Evolutionary conservation across 2,113 vertebrate genomes (phyloP), one percentile per base, ranked within the genome.

Genomic region (Gorsachius goisagi): DNA sequence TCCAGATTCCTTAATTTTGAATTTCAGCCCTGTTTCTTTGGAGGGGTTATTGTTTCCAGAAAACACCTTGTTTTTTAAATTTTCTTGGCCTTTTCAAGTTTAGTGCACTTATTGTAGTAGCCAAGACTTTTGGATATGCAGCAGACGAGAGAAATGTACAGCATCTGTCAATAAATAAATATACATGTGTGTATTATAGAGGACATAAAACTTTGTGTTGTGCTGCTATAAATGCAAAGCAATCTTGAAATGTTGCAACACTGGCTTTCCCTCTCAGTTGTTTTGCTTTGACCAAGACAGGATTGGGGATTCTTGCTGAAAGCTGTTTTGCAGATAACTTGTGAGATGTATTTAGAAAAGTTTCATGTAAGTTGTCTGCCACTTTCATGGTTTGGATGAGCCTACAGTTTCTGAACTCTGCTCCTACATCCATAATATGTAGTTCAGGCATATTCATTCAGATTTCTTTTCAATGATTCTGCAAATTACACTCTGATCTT

Each of bases 61-160:
- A 90, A 91, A 87, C 19, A 92, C 60, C 81, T 90, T 87, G 55
- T 15, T 89, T 90, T 90, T 85, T 39, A 37, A 27, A 28, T 87
- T 90, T 80, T 87, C 85, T 73, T 88, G 37, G 32, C 33, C 6
- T 96, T 78, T 97, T 85, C 55, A 59, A 95, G 44, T 58, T 80
- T 30, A 93, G 44, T 60, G 64, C 47, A 28, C 59, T 41, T 59
- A 44, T 15, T 72, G 17, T 33, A 83, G 68, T 49, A 95, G 75
- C 33, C 39, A 72, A 85, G 45, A 69, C 26, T 94, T 93, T 35
- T 71, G 63, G 71, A 82, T 73, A 18, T 12, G 45, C 30, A 82
- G 50, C 19, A 64, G 47, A 50, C 6, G 7, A 44, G 33, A 82
- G 30, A 59, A 81, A 91, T 71, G 44, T 15, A 9, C 45, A 81